Conservation (phyloP, 2,113 vertebrate genomes). For the Chaetodon trifascialis region DNA sequence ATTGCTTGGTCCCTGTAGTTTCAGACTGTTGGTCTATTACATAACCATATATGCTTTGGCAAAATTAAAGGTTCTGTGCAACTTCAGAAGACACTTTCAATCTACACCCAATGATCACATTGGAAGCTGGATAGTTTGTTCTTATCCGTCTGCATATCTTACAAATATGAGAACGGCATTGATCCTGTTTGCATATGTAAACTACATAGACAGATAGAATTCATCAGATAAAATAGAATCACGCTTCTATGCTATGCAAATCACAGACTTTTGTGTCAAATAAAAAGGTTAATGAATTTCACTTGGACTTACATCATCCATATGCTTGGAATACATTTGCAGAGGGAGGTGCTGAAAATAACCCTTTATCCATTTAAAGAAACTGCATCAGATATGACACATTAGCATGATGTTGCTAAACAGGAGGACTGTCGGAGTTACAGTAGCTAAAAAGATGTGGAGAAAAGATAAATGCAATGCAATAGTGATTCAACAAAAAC, state of each 20-base stretch:
- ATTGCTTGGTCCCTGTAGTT: neutral
- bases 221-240: too few species aligned
- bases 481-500: too few species aligned
- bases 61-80: conserved; percentile 5
- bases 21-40: neutral
- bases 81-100: conserved; percentile 30
- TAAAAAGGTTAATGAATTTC: neutral
- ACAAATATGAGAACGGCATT: neutral
- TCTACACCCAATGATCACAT: conserved; percentile 3
- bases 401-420: too few species aligned
- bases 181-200: neutral
- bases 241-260: too few species aligned
- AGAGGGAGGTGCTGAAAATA: too few species aligned
- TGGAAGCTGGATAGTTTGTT: neutral
- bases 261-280: neutral
- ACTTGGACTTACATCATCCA: too few species aligned
- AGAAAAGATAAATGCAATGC: too few species aligned
- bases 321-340: too few species aligned
- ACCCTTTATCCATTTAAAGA: too few species aligned
- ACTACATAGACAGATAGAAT: neutral
- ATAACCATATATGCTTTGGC: conserved; percentile 17
- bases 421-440: too few species aligned
- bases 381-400: too few species aligned
- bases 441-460: too few species aligned
- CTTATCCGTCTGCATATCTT: conserved; percentile 19